Conservation (phyloP, 2,888 invertebrate species). For the Hypercompe scribonia region DNA sequence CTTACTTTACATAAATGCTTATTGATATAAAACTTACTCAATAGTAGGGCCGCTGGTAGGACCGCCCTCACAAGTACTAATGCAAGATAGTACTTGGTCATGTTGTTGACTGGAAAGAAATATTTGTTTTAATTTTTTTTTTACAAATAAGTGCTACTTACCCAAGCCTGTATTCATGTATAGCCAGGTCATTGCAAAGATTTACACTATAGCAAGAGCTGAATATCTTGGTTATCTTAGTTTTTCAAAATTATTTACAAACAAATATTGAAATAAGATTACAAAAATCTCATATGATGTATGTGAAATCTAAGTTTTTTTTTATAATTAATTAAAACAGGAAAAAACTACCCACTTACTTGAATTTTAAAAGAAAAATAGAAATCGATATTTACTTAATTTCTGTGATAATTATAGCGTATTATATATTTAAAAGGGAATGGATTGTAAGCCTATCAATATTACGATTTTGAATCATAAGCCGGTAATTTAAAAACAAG, state of each 20-base stretch:
- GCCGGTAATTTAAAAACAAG: conserved; percentile 19
- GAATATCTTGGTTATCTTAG: background rate
- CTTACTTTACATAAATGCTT: background rate
- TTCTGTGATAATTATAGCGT: background rate
- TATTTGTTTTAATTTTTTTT: background rate
- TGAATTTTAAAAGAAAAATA: background rate
- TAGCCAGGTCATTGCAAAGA: background rate
- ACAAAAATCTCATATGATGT: background rate
- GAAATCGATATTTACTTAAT: background rate
- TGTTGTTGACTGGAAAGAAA: conserved; percentile 64
- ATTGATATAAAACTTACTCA: conserved; percentile 67
- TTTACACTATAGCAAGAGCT: background rate
- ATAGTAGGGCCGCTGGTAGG: conserved; percentile 71
- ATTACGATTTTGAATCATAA: conserved; percentile 15
- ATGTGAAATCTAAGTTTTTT: background rate
- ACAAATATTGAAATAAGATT: background rate
- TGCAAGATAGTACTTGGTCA: conserved; percentile 69
- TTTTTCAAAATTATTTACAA: background rate
- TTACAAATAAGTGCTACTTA: background rate
- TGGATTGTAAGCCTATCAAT: conserved; percentile 1
- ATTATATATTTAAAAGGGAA: background rate
- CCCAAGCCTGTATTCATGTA: background rate
- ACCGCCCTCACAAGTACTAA: conserved; percentile 72
- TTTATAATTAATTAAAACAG: background rate
- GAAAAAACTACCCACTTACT: background rate